phyloP scores from a whole-genome alignment of 2,888 invertebrate species.

The Octonoba sinensis region DNA sequence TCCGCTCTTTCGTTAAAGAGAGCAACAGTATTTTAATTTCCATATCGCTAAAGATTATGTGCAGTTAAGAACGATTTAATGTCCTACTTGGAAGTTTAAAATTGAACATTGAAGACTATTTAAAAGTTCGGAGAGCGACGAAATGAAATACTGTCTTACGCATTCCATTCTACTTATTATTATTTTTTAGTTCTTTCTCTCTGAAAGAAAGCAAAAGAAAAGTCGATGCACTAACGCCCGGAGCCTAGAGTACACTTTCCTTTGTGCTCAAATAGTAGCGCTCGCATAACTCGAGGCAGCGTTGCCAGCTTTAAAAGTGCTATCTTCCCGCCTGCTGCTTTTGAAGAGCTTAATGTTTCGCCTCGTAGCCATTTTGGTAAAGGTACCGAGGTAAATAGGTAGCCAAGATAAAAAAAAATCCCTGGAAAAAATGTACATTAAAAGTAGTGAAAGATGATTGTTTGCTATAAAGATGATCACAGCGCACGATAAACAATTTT shows the following conservation, averaged over 20 bases:
- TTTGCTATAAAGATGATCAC: slow-evolving; percentile 59
- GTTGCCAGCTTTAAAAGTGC: slow-evolving; percentile 58
- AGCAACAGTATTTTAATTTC: slow-evolving; percentile 45
- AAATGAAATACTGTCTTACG: slow-evolving; percentile 43
- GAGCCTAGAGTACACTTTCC: slow-evolving; percentile 33
- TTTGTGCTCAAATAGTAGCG: slow-evolving; percentile 50
- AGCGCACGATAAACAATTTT: slow-evolving; percentile 52
- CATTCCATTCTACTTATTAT: neutral
- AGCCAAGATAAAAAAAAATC: neutral
- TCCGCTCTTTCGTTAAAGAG: slow-evolving; percentile 15
- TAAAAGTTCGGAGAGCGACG: slow-evolving; percentile 47
- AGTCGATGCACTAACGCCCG: slow-evolving; percentile 13
- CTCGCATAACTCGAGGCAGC: slow-evolving; percentile 40
- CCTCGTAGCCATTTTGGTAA: slow-evolving; percentile 38
- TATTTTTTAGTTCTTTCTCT: neutral
- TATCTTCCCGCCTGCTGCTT: slow-evolving; percentile 49
- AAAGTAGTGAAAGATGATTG: slow-evolving; percentile 61
- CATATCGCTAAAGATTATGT: slow-evolving; percentile 56
- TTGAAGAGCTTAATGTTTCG: slow-evolving; percentile 58
- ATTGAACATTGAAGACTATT: slow-evolving; percentile 59
- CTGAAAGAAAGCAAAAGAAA: slow-evolving; percentile 14
- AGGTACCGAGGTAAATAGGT: slow-evolving; percentile 16
- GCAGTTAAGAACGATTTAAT: slow-evolving; percentile 60
- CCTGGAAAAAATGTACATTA: slow-evolving; percentile 49
- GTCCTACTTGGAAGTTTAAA: slow-evolving; percentile 58